Conservation (phyloP, 30 jellyfish, hydroid and myxozoan genomes). For the Hydra vulgaris region DNA sequence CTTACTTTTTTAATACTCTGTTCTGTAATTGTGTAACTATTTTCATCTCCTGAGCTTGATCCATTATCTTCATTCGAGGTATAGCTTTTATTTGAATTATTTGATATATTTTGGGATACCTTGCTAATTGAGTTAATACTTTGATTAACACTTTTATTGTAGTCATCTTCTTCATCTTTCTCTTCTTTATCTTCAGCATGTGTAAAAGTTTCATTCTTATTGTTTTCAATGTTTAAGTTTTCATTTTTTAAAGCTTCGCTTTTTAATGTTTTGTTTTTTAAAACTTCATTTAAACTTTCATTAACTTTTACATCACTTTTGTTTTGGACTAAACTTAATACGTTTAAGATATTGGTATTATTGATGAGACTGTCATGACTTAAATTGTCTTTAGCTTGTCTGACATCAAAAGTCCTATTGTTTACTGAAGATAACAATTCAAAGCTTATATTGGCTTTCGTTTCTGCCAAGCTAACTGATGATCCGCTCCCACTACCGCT, state of each 20-base stretch:
- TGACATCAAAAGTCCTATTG: background rate
- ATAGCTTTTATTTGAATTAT: no score
- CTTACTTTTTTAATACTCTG: no score
- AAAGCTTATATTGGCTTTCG: background rate
- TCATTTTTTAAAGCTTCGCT: constrained; percentile 21
- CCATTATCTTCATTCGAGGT: background rate
- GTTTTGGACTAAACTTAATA: background rate
- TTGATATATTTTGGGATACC: background rate
- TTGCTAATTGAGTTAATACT: no score
- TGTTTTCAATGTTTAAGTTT: no score
- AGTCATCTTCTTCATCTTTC: constrained; percentile 26
- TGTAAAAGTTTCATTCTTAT: constrained; percentile 12
- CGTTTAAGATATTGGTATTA: background rate
- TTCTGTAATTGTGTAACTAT: background rate
- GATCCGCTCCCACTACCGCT: constrained; percentile 27
- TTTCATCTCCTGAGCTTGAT: background rate
- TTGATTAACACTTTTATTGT: no score
- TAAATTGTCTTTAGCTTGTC: no score
- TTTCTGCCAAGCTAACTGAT: constrained; percentile 2
- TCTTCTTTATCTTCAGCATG: constrained; percentile 8
- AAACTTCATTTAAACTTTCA: no score
- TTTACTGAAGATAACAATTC: background rate
- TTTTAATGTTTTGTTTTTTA: no score
- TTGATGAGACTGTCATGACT: background rate
- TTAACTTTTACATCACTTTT: no score